phyloP scores from a whole-genome alignment of 2,797 vertebrate genomes.

The Neosilurus hyrtlii region DNA sequence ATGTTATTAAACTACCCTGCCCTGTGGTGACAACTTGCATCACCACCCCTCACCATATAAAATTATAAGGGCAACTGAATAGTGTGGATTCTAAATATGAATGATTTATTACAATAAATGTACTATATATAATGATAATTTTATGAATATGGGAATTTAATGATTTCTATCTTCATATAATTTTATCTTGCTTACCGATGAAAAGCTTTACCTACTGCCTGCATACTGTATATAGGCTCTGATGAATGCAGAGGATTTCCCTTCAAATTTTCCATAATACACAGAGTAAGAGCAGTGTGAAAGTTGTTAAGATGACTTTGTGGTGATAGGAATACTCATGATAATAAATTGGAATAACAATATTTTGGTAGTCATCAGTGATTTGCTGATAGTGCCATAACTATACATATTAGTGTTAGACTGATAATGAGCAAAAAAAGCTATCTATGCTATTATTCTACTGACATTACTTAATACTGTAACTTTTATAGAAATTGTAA shows the following conservation, averaged over 20 bases:
- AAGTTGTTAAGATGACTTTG: not conserved
- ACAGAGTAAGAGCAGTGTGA: not conserved
- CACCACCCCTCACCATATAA: not conserved
- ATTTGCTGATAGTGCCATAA: not conserved
- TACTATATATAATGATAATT: not conserved
- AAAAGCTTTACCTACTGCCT: not conserved
- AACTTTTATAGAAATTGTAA: slow-evolving; percentile 9
- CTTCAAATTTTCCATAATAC: not conserved
- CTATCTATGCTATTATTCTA: not conserved
- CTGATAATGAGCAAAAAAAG: slow-evolving; percentile 6
- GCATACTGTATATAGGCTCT: not conserved
- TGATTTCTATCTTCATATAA: not conserved
- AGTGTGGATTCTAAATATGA: not conserved
- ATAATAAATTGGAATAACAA: not conserved
- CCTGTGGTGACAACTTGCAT: not conserved
- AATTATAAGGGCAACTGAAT: not conserved
- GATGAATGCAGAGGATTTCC: not conserved
- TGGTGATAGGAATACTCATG: not conserved
- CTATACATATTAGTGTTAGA: slow-evolving; percentile 5
- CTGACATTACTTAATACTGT: not conserved
- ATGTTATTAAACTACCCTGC: not conserved
- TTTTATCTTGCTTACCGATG: not conserved
- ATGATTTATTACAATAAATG: not conserved
- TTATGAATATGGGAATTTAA: not conserved
- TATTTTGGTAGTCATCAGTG: not conserved